Evolutionary conservation across 1,140 invertebrate genomes (phyloP), one percentile per base, ranked within the genome.

Genomic region (Conus ventricosus): DNA sequence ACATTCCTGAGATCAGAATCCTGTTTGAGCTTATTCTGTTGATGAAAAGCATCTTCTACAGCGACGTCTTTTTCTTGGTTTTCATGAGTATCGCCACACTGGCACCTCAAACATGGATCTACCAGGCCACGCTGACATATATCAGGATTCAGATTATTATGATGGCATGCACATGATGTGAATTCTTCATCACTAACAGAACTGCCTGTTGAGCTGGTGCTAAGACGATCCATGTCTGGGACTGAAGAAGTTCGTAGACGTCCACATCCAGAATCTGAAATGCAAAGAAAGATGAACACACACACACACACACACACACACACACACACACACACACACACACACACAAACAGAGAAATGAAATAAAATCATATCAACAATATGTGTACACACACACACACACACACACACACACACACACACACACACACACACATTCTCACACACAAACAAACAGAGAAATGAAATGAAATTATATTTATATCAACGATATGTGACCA

Each of bases 181-280:
- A 75, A 75, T 67, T 85, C 84, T 25, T 85, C 84, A 53, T 85
- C 84, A 75, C 84, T 85, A 63, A 85, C 51, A 75, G 84, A 85
- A 53, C 84, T 85, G 39, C 84, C 84, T 53, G 84, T 75, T 23
- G 84, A 85, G 17, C 84, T 85, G 25, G 63, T 85, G 84, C 84
- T 85, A 15, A 67, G 51, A 11, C 63, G 84, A 71, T 85, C 84
- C 39, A 60, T 53, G 51, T 85, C 84, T 23, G 84, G 51, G 15
- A 85, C 27, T 11, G 84, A 85, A 39, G 84, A 85, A 15, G 27
- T 15, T 53, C 84, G 84, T 71, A 15, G 15, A 25, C 15, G 57
- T 85, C 71, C 53, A 25, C 53, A 8, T 17, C 63, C 27, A 5
- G 51, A 17, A 25, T 85, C 60, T 75, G 63, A 85, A 85, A 85